These are phyloP conservation scores for Etheostoma perlongum DNA, from an alignment of 2,797 vertebrate species.

Conservation along the genomic window DNA sequence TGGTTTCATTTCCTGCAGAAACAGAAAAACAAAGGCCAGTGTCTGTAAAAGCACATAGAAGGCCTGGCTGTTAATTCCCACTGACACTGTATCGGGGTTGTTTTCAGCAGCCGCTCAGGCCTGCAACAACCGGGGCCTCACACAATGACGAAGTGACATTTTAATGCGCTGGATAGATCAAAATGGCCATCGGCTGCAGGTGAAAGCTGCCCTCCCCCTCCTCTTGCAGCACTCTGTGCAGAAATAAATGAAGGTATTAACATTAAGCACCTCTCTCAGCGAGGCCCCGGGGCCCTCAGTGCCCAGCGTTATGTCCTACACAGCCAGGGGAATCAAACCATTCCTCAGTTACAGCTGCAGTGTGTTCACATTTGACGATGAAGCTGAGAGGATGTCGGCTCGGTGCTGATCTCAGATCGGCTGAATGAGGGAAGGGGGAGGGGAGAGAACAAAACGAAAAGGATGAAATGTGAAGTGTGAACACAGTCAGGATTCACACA, in stretches of 20 bases:
- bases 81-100: slow-evolving; percentile 29
- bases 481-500: not conserved
- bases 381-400: slow-evolving; percentile 14
- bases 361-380: slow-evolving; percentile 17
- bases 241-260: slow-evolving; percentile 81
- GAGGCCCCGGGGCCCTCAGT: slow-evolving; percentile 31
- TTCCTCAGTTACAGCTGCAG: slow-evolving; percentile 21
- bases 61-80: slow-evolving; percentile 45
- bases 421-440: no score
- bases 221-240: slow-evolving; percentile 29
- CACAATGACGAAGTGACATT: slow-evolving; percentile 70
- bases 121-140: slow-evolving; percentile 52
- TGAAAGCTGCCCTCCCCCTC: slow-evolving; percentile 59
- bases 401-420: not conserved
- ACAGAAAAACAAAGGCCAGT: not conserved
- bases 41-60: slow-evolving; percentile 34
- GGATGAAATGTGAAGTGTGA: no score
- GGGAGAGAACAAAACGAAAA: no score
- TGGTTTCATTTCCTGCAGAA: slow-evolving; percentile 15
- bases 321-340: slow-evolving; percentile 32
- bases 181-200: slow-evolving; percentile 72
- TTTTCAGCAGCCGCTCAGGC: slow-evolving; percentile 45
- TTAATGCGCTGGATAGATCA: slow-evolving; percentile 76
- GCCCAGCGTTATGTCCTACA: slow-evolving; percentile 57
- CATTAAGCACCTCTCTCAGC: slow-evolving; percentile 72